Base-by-base conservation (phyloP, 2,113 vertebrate genomes). In the Stigmatopora nigra region DNA sequence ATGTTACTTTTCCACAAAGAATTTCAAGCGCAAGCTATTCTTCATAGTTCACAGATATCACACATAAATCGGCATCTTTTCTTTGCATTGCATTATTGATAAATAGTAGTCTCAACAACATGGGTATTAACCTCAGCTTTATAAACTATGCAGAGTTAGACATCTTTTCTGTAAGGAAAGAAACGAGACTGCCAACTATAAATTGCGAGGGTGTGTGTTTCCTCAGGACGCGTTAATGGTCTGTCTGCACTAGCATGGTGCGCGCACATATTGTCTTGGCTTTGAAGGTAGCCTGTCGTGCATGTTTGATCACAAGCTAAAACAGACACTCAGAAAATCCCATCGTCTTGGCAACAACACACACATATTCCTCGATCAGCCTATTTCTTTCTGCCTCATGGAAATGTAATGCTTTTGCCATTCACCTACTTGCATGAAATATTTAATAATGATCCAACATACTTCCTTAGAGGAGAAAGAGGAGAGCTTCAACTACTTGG, bases 231-330 rank as follows among this genome's bases (percentile, higher is more conserved):
- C 75, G 71, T 61, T 57, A 60, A 85, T 81, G 31, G 36, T 68
- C 66, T 44, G 45, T 65, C 66, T 57, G 65, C 69, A 73, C 74
- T 74, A 74, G 70, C 67, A 52, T 67, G 69, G 68, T 61, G 67
- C 58, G 45, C 64, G 76, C 76, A 68, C 78, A 85, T 69, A 75
- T 77, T 77, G 81, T 84, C 75, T 84, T 57, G 78, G 79, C 87
- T 89, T 84, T 87, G 83, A 88, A 87, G 78, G 68, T 77, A 65
- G 86, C 75, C 72, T 84, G 83, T 84, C 82, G 88, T 88, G 83
- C 82, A 87, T 86, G 84, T 84, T 89, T 89, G 82, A 89, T 90
- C 84, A 82, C 63, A 82, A 70, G 70, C 67, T 63, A 73, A 76
- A 78, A 74, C 58, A 82, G 67, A 70, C 75, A 78, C 71, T 73